Conservation (phyloP, 2,888 invertebrate species). For the Agrochola circellaris region DNA sequence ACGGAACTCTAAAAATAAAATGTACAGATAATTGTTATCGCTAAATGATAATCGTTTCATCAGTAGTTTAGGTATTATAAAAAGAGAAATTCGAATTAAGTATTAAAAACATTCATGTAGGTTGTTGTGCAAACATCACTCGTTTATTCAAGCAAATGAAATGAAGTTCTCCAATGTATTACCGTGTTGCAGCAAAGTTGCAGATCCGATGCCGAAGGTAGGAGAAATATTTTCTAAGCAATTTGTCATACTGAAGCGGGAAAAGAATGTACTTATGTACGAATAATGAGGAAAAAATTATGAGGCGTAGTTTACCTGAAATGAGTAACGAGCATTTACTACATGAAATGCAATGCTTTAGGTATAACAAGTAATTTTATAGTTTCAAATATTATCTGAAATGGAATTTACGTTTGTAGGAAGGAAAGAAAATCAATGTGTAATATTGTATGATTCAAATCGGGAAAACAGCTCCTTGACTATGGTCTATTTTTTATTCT, state of each 20-base stretch:
- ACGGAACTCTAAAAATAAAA: background rate
- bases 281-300: slow-evolving; percentile 12
- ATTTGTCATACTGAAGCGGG: slow-evolving; percentile 16
- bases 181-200: slow-evolving; percentile 32
- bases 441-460: slow-evolving; percentile 20
- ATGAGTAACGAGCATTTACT: slow-evolving; percentile 1
- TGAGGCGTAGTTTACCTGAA: slow-evolving; percentile 1
- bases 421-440: slow-evolving; percentile 1
- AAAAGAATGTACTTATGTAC: background rate
- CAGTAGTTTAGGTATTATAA: slow-evolving; percentile 21
- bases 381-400: slow-evolving; percentile 7
- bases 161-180: slow-evolving; percentile 32
- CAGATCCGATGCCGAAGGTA: slow-evolving; percentile 30
- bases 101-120: slow-evolving; percentile 18
- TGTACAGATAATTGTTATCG: slow-evolving; percentile 22
- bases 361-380: background rate
- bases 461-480: slow-evolving; percentile 16
- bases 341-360: background rate
- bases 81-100: slow-evolving; percentile 13
- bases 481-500: background rate
- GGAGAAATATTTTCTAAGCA: slow-evolving; percentile 16
- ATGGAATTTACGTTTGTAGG: background rate
- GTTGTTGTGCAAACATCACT: slow-evolving; percentile 27
- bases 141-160: slow-evolving; percentile 19
- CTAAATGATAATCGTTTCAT: slow-evolving; percentile 21